Evolutionary conservation across 2,888 invertebrate genomes (phyloP).

Genomic region (Nemurella pictetii): DNA sequence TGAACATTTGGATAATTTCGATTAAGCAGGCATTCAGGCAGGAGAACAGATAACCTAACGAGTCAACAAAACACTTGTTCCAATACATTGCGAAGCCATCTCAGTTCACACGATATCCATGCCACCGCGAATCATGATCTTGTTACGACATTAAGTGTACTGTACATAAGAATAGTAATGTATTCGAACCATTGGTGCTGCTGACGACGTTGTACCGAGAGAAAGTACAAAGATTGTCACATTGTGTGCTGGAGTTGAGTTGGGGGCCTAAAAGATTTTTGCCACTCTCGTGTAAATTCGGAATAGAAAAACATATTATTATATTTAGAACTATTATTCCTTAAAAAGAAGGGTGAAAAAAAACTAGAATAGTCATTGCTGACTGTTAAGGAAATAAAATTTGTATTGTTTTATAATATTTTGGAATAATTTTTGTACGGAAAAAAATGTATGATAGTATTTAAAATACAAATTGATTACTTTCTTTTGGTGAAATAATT

Average conservation of each 20-base stretch:
- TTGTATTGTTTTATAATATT: slow-evolving; percentile 30
- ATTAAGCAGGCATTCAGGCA: not conserved
- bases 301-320: slow-evolving; percentile 9
- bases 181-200: slow-evolving; percentile 31
- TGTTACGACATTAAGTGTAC: slow-evolving; percentile 2
- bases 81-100: not conserved
- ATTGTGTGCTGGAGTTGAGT: slow-evolving; percentile 36
- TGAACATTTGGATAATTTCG: not conserved
- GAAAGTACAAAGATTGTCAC: slow-evolving; percentile 29
- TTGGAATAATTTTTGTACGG: slow-evolving; percentile 31
- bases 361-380: not conserved
- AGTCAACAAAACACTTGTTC: not conserved
- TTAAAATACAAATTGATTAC: slow-evolving; percentile 5
- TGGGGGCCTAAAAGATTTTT: slow-evolving; percentile 15
- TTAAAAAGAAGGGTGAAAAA: not conserved
- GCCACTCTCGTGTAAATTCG: slow-evolving; percentile 20
- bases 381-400: slow-evolving; percentile 16
- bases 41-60: not conserved
- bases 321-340: slow-evolving; percentile 19
- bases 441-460: slow-evolving; percentile 24
- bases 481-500: slow-evolving; percentile 23
- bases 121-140: not conserved
- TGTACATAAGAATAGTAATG: slow-evolving; percentile 23
- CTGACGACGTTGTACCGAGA: slow-evolving; percentile 31
- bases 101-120: not conserved